Conservation (phyloP, 2,113 vertebrate genomes). For the Onychostruthus taczanowskii region DNA sequence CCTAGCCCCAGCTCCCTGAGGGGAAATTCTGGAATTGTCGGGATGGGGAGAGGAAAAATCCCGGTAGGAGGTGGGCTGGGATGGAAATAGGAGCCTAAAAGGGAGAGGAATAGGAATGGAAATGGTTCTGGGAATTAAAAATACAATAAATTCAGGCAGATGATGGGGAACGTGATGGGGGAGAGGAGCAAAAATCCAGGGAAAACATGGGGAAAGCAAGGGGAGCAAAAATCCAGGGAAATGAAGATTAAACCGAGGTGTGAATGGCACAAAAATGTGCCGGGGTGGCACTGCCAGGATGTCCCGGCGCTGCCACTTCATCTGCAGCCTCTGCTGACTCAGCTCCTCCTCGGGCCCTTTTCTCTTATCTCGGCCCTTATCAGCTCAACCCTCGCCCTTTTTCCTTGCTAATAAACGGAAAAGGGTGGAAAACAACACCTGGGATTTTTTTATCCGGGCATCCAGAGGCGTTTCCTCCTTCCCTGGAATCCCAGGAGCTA, state of each 20-base stretch:
- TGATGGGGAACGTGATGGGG: not conserved
- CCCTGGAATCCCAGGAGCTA: not conserved
- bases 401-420: not conserved
- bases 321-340: not conserved
- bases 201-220: not conserved
- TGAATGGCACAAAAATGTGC: not conserved
- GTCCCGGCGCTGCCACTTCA: not conserved
- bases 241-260: accelerated
- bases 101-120: not conserved
- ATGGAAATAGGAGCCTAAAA: not conserved
- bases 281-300: not conserved
- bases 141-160: not conserved
- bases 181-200: not conserved
- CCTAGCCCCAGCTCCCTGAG: not conserved
- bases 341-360: accelerated
- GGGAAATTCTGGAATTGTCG: not conserved
- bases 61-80: accelerated
- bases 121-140: not conserved
- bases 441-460: not conserved
- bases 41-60: not conserved
- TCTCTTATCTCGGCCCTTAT: not conserved
- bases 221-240: too few relatives aligned
- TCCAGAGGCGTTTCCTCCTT: not conserved
- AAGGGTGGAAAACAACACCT: not conserved
- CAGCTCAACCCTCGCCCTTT: not conserved